Evolutionary conservation across 2,113 vertebrate species (phyloP).

Genomic region (Seriola dumerili): DNA sequence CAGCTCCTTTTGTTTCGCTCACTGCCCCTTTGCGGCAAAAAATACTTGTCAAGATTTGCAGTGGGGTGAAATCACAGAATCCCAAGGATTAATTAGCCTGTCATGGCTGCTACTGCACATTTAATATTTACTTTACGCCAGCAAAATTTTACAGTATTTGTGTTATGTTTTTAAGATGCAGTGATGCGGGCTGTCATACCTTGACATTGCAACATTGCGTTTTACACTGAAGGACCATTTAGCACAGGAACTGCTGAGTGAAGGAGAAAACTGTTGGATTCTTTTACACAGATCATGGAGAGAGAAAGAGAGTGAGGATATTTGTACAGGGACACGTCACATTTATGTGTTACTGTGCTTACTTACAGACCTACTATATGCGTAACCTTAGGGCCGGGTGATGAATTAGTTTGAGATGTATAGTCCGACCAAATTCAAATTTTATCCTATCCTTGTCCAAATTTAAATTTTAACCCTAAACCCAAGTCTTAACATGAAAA

Average conservation of each 20-base stretch:
- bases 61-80: constrained; percentile 50
- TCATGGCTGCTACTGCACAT: constrained; percentile 55
- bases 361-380: background rate
- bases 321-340: background rate
- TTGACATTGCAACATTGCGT: constrained; percentile 30
- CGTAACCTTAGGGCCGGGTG: background rate
- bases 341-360: background rate
- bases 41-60: constrained; percentile 68
- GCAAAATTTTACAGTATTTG: constrained; percentile 44
- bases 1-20: constrained; percentile 65
- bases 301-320: background rate
- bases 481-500: background rate
- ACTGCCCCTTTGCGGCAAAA: constrained; percentile 52
- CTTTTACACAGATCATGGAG: background rate
- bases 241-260: constrained; percentile 48
- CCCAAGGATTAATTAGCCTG: constrained; percentile 68
- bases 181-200: constrained; percentile 47
- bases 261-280: constrained; percentile 2
- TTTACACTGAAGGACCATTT: constrained; percentile 30
- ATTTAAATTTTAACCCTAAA: background rate
- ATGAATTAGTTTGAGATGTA: background rate
- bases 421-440: background rate
- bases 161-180: constrained; percentile 64
- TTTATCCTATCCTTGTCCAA: background rate
- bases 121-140: constrained; percentile 48